These are phyloP conservation scores for Carlito syrichta DNA, from an alignment of 2,113 vertebrate genomes.

Conservation along the genomic window DNA sequence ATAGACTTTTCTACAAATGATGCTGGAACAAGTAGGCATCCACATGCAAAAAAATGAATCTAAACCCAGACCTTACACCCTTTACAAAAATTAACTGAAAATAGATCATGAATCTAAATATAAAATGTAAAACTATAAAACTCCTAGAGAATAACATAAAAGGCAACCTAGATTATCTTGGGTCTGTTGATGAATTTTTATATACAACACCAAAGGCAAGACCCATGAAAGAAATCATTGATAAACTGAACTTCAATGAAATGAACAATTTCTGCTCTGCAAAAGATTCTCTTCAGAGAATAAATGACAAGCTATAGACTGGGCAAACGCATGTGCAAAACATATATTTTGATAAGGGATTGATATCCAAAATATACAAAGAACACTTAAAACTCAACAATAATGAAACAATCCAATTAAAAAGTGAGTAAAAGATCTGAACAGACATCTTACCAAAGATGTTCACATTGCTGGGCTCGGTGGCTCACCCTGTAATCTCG, in stretches of 20 bases:
- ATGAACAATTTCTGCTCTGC: neutral
- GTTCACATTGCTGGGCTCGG: too few species aligned
- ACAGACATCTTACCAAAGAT: neutral
- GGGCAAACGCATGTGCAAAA: neutral
- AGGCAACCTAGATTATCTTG: neutral
- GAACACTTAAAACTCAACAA: neutral
- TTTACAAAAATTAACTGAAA: neutral
- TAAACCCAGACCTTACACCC: neutral
- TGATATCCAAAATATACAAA: neutral
- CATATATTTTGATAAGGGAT: neutral
- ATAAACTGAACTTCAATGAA: neutral
- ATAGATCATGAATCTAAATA: neutral
- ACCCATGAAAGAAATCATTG: neutral
- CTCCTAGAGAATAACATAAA: neutral
- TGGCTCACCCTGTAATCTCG: too few species aligned
- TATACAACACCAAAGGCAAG: neutral
- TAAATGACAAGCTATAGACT: neutral
- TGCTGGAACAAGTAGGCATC: neutral
- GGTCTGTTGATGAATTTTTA: neutral
- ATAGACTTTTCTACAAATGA: neutral
- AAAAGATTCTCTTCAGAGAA: neutral
- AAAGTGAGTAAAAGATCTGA: neutral
- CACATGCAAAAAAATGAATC: neutral
- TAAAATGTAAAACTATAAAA: neutral
- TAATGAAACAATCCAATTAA: neutral